These are phyloP conservation scores for Myiozetetes cayanensis DNA, from an alignment of 2,113 vertebrate genomes.

Conservation along the genomic window DNA sequence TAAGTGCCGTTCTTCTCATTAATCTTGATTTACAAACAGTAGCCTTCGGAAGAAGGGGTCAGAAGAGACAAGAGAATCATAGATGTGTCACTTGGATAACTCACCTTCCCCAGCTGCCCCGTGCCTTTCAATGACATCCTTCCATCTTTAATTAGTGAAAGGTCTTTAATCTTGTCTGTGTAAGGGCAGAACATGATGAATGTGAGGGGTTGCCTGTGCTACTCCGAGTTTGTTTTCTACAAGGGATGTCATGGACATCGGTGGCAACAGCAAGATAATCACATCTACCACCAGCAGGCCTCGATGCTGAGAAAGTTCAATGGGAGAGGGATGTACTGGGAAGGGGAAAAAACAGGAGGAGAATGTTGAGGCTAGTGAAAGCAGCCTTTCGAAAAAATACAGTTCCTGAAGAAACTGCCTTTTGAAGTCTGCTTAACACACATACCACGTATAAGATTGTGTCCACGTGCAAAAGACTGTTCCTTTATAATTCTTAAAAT, in stretches of 20 bases:
- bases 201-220: background rate
- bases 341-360: background rate
- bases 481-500: background rate
- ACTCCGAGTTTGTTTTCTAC: background rate
- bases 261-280: background rate
- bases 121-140: constrained; percentile 21
- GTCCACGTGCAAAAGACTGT: background rate
- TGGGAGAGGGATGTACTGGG: background rate
- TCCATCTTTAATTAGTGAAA: constrained; percentile 57
- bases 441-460: fast-evolving
- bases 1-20: constrained; percentile 60
- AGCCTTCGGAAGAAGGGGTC: constrained; percentile 33
- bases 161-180: constrained; percentile 43
- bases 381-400: background rate
- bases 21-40: constrained; percentile 73
- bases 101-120: constrained; percentile 7
- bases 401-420: background rate
- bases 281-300: background rate
- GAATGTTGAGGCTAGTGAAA: background rate
- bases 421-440: background rate
- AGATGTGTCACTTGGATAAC: constrained; percentile 13
- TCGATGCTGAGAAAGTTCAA: background rate
- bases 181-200: constrained; percentile 18
- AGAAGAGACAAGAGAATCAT: constrained; percentile 12
- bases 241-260: background rate